A percentile compares a stretch with the other conserved stretches of the same genome.
phyloP scores from a whole-genome alignment of 2,797 vertebrate genomes.

The Rousettus madagascariensis region DNA sequence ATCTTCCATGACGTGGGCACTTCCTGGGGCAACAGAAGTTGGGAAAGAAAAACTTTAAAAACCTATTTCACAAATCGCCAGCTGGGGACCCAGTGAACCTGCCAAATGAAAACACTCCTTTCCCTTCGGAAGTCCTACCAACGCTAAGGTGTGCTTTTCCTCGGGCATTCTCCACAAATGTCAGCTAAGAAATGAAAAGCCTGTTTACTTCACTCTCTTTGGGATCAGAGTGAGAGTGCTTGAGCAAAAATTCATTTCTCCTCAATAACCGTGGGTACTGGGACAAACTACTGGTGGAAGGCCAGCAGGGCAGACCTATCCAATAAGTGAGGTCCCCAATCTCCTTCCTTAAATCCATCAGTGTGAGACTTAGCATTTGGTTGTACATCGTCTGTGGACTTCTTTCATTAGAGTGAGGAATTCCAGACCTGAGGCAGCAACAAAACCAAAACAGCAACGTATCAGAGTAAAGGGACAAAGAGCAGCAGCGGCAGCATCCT shows the following conservation, averaged over 20 bases:
- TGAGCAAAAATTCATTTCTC: constrained; percentile 58
- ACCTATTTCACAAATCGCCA: constrained; percentile 53
- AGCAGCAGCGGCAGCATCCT: neutral
- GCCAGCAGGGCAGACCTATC: constrained; percentile 31
- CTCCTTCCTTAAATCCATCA: neutral
- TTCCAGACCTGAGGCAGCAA: neutral
- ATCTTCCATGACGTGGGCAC: constrained; percentile 67
- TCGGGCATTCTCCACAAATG: constrained; percentile 67
- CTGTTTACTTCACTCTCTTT: constrained; percentile 76
- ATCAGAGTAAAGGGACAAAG: neutral
- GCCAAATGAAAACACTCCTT: constrained; percentile 67
- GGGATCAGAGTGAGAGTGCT: constrained; percentile 45
- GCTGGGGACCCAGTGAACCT: constrained; percentile 69
- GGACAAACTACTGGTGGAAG: constrained; percentile 37
- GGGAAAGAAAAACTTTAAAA: constrained; percentile 59
- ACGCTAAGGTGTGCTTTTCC: constrained; percentile 80
- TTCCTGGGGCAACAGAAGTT: constrained; percentile 76
- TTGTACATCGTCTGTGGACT: neutral
- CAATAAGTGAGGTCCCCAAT: constrained; percentile 58
- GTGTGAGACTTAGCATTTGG: neutral
- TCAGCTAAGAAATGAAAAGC: constrained; percentile 76
- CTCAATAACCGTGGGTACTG: constrained; percentile 72
- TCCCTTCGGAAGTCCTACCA: constrained; percentile 68
- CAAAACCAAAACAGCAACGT: fast-evolving
- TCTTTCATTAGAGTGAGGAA: neutral